Base-by-base conservation (phyloP, 2,888 invertebrate genomes). In the Torymus auratus region DNA sequence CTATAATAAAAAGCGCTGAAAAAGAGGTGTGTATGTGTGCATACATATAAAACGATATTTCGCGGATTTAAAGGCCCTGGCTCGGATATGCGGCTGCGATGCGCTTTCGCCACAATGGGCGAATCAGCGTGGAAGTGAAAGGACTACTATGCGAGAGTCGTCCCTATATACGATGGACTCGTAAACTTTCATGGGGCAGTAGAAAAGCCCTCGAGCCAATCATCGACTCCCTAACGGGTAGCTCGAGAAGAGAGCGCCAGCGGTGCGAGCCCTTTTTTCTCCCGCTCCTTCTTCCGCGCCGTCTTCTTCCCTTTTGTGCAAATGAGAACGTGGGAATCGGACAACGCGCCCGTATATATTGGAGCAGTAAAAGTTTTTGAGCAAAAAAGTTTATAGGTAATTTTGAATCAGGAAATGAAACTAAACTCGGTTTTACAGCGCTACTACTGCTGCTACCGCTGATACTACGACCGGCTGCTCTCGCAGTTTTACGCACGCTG, bases 161-260 rank as follows among this genome's bases (percentile, higher is more conserved):
- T 65, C 72, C 62, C 28, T 28, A 28, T 28, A 28, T 68, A 58
- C 67, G 23, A 81, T 71, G 78, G 64, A 53, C 78, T 83, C 83
- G 74, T 83, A 81, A 83, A 83, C 67, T 83, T 83, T 83, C 72
- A 83, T 78, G 78, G 72, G 64, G 83, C 78, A 69, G 81, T 76
- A 83, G 77, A 80, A 78, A 81, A 81, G 76, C 83, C 83, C 81
- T 83, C 73, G 83, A 83, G 78, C 83, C 81, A 81, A 83, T 83
- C 81, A 83, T 83, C 76, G 81, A 65, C 69, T 78, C 71, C 65
- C 70, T 80, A 82, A 80, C 80, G 73, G 80, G 67, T 69, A 20
- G 73, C 70, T 64, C 65, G 14, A 28, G 28, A 68, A 68, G 28
- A 53, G 50, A 17, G 28, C 28, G n/a, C 61, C 67, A 20, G 50